These are phyloP conservation scores for Ciconia nigra DNA, from an alignment of 2,797 vertebrate genomes.

Conservation along the genomic window DNA sequence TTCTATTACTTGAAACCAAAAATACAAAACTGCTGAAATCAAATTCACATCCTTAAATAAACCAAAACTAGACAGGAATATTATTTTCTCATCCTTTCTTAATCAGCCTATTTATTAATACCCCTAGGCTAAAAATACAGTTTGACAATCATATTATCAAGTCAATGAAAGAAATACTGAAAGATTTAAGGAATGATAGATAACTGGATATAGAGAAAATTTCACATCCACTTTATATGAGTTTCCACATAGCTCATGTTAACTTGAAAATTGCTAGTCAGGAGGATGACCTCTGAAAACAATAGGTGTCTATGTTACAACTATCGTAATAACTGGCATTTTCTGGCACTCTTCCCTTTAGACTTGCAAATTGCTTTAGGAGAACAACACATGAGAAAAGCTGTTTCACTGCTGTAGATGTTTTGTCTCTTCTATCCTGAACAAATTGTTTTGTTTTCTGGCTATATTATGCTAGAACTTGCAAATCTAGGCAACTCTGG, in stretches of 20 bases:
- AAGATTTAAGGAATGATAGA: background rate
- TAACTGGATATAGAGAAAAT: background rate
- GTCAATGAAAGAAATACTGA: background rate
- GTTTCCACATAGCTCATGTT: background rate
- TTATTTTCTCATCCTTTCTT: background rate
- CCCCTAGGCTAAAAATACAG: background rate
- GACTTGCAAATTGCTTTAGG: background rate
- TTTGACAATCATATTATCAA: background rate
- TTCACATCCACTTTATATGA: background rate
- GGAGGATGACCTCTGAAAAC: background rate
- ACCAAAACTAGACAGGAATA: background rate
- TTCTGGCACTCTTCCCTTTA: background rate
- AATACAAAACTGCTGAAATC: background rate
- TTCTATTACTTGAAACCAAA: background rate
- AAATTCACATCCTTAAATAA: background rate
- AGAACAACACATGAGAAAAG: background rate
- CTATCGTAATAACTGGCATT: background rate
- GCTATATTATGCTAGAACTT: background rate
- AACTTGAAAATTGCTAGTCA: background rate
- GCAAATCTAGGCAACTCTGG: background rate
- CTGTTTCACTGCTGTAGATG: background rate
- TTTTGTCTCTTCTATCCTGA: background rate
- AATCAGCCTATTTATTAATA: background rate
- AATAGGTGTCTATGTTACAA: background rate
- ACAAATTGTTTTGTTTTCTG: background rate